Conservation (phyloP, 2,888 invertebrate genomes). For the Tribolium freemani region DNA sequence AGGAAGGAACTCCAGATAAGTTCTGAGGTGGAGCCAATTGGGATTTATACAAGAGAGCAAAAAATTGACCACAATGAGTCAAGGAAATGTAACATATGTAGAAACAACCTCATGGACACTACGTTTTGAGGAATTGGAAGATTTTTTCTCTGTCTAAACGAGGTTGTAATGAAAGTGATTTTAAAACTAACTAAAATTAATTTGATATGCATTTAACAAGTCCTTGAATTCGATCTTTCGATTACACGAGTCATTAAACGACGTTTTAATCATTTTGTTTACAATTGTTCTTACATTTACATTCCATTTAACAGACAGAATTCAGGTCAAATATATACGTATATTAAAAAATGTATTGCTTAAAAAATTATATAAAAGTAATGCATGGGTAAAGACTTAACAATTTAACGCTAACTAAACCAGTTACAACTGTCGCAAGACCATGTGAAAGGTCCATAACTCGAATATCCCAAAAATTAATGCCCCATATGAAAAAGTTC, state of each 20-base stretch:
- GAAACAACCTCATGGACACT: too few relatives aligned
- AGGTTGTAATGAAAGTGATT: background rate
- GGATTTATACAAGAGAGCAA: background rate
- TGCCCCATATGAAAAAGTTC: too few relatives aligned
- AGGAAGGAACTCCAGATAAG: conserved; percentile 20
- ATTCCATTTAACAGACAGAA: background rate
- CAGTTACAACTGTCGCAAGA: background rate
- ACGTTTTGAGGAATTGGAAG: too few relatives aligned
- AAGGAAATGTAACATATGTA: too few relatives aligned
- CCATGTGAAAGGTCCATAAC: background rate
- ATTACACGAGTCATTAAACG: background rate
- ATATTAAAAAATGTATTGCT: background rate
- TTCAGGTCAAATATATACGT: too few relatives aligned
- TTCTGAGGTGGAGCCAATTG: background rate
- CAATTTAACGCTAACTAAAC: background rate
- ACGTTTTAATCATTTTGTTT: background rate
- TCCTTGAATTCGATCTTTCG: background rate
- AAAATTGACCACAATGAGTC: background rate
- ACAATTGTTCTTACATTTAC: background rate
- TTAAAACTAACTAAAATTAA: background rate
- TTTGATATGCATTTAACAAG: conserved; percentile 12
- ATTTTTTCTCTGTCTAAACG: background rate
- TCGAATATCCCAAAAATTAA: background rate
- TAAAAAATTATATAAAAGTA: background rate
- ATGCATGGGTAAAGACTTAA: background rate